A percentile compares a stretch with the other conserved stretches of the same genome.
These are phyloP conservation scores for Schizotus pectinicornis DNA, from an alignment of 2,888 invertebrate genomes.

Conservation along the genomic window DNA sequence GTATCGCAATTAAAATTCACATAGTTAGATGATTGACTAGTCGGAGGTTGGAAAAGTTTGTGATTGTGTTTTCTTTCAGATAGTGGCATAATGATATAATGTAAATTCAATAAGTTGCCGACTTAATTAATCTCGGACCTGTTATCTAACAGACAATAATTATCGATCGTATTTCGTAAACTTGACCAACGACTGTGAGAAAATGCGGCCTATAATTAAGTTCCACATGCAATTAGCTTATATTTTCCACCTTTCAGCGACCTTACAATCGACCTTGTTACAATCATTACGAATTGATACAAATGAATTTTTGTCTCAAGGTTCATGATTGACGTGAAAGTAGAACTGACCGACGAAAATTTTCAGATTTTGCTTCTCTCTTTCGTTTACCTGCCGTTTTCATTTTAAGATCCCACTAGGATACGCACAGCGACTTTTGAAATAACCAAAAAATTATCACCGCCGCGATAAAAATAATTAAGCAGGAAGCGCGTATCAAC, in stretches of 20 bases:
- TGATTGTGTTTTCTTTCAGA: too few relatives aligned
- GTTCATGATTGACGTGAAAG: slow-evolving; percentile 46
- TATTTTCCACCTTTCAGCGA: slow-evolving; percentile 47
- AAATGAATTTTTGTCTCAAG: slow-evolving; percentile 48
- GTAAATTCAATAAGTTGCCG: too few relatives aligned
- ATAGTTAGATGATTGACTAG: too few relatives aligned
- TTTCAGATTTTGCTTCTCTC: neutral
- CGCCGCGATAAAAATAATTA: too few relatives aligned
- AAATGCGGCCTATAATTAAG: slow-evolving; percentile 27
- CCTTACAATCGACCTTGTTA: slow-evolving; percentile 45
- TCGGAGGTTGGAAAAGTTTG: too few relatives aligned
- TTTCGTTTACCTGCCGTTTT: neutral
- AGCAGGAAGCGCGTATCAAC: too few relatives aligned
- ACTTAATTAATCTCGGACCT: too few relatives aligned
- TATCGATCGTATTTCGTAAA: slow-evolving; percentile 27
- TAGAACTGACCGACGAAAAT: slow-evolving; percentile 32
- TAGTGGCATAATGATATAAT: too few relatives aligned
- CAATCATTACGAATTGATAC: slow-evolving; percentile 38
- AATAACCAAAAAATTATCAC: too few relatives aligned
- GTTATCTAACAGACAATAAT: slow-evolving; percentile 4
- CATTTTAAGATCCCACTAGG: neutral
- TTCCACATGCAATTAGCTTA: slow-evolving; percentile 36
- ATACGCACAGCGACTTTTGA: too few relatives aligned
- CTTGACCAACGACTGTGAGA: slow-evolving; percentile 26
- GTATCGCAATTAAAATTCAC: too few relatives aligned